Percentiles rank a stretch among this genome's conserved stretches.
These are phyloP conservation scores for Dolichotis patagonum DNA, from an alignment of 2,113 vertebrate species.

Conservation along the genomic window DNA sequence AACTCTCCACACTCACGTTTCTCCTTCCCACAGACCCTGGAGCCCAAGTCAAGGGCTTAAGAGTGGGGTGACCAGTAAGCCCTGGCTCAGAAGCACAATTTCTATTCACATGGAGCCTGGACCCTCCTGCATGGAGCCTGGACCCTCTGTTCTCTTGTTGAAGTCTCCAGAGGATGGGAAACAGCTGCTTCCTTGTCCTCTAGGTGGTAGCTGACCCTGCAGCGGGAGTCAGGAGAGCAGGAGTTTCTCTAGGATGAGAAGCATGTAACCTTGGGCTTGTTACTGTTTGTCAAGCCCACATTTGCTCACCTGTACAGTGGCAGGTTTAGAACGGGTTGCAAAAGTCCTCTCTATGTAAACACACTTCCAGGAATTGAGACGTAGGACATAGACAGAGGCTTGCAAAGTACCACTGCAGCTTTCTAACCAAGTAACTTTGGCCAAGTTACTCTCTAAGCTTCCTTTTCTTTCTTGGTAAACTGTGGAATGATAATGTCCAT, in stretches of 20 bases:
- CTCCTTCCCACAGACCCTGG: constrained; percentile 48
- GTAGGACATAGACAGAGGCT: background rate
- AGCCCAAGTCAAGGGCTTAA: constrained; percentile 62
- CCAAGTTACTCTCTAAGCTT: background rate
- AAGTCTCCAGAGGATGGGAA: background rate
- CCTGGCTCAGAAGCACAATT: background rate
- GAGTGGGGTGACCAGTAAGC: background rate
- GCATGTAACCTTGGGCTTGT: background rate
- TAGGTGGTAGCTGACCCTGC: background rate
- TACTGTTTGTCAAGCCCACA: background rate
- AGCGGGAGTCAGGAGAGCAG: background rate
- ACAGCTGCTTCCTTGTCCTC: background rate
- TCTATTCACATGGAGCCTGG: background rate
- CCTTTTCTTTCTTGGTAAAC: background rate
- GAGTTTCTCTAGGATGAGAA: background rate
- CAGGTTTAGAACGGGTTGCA: background rate
- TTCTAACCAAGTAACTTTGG: background rate
- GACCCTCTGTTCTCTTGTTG: background rate
- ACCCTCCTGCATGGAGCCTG: background rate
- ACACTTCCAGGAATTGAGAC: background rate
- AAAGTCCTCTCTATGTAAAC: background rate
- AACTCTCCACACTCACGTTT: constrained; percentile 51
- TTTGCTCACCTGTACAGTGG: background rate
- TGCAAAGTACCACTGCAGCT: background rate
- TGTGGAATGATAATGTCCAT: background rate